Evolutionary conservation across 30 jellyfish, hydroid and myxozoan genomes (phyloP), one percentile per base, ranked within the genome.

Genomic region (Aurelia sp.): DNA sequence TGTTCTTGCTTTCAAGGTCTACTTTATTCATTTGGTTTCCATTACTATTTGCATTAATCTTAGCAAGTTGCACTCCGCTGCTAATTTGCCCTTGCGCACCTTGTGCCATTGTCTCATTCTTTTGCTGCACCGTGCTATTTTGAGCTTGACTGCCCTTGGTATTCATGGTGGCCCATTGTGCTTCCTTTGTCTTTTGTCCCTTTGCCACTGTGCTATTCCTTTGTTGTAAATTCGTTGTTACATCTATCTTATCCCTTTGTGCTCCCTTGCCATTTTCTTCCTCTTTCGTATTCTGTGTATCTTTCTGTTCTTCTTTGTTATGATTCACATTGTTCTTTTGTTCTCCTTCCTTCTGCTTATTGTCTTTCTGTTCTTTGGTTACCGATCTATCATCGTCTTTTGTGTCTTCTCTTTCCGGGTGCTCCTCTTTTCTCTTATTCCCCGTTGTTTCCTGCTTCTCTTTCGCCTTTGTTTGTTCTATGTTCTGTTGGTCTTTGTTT

Each of bases 261-360:
- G 21, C 57, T 3, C 57, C 71, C 53, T 73, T 30, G 33, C 50
- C 41, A 16, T 48, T 74, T 22, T 76, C 66, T 5, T 22, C 86
- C 27, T 74, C 35, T 17, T 53, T 18, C 18, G 0, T 33, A 7
- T 30, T 55, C 6, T 59, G 41, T 30, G 41, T n/a, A 15, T 15
- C 69, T 10, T 23, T 16, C 17, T 30, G 19, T 21, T 12, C n/a
- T 19, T 74, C 74, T 53, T 74, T 74, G 21, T 53, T 57, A 16
- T 13, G 3, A 16, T 22, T 27, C 12, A 40, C 55, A 9, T 72
- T 41, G 11, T 47, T 47, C 17, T 37, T 44, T n/a, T 20, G 22
- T 23, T 53, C 76, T 21, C 63, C 73, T 23, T 76, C 30, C 7
- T 35, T 76, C 27, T 76, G 27, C 5, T 41, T 23, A 57, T 76